Evolutionary conservation across 2,113 vertebrate species (phyloP).

Genomic region (Stegostoma tigrinum): DNA sequence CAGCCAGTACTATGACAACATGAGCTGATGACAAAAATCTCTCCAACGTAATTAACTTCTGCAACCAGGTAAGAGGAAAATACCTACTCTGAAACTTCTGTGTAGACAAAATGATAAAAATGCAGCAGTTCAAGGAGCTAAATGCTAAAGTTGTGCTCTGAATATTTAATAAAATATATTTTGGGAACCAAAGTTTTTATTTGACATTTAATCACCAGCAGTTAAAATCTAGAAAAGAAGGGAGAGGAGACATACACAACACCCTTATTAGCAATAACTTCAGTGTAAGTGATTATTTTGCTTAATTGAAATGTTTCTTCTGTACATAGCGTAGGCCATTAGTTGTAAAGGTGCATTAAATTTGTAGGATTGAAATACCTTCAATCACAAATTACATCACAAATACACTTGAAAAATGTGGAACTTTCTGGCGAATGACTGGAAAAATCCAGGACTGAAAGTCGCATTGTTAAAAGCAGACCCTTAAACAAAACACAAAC

Average conservation of each 20-base stretch:
- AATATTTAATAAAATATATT: not conserved
- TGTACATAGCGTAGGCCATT: not conserved
- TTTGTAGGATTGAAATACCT: not conserved
- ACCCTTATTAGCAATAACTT: not conserved
- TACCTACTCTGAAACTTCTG: conserved; percentile 22
- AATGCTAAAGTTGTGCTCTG: not conserved
- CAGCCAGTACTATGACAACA: conserved; percentile 19
- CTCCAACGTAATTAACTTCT: conserved; percentile 26
- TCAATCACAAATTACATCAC: not conserved
- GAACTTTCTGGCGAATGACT: not conserved
- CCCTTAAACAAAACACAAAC: not conserved
- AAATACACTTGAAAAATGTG: not conserved
- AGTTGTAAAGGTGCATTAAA: not conserved
- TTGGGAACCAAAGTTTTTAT: not conserved
- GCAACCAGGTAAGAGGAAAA: conserved; percentile 31
- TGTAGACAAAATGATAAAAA: conserved; percentile 27
- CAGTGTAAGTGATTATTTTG: not conserved
- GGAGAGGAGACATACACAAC: not conserved
- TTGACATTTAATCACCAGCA: not conserved
- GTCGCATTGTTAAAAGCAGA: not conserved
- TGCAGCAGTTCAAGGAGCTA: not conserved
- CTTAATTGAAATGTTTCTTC: not conserved
- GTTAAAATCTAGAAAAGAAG: not conserved
- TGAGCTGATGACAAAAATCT: conserved; percentile 29
- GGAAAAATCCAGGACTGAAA: conserved; percentile 1